Percentiles rank a stretch among this genome's conserved stretches.
phyloP scores from a whole-genome alignment of 2,113 vertebrate species.

The Chaetops frenatus region DNA sequence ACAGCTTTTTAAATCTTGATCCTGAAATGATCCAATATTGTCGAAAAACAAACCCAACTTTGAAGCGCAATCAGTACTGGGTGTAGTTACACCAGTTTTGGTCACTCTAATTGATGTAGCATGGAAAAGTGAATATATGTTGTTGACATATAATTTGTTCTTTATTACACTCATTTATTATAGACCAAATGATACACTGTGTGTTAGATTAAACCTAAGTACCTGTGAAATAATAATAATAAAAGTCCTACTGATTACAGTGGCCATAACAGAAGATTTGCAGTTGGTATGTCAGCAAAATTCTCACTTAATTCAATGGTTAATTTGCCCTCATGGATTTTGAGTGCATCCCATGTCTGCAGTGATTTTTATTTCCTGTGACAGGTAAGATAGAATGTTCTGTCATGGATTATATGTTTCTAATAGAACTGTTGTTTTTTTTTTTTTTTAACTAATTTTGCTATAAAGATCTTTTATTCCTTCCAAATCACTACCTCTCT shows the following conservation, averaged over 20 bases:
- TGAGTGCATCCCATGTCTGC: neutral
- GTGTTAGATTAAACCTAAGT: neutral
- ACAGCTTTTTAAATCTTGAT: conserved; percentile 72
- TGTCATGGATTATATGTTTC: neutral
- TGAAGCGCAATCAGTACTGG: conserved; percentile 87
- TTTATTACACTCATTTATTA: neutral
- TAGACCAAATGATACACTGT: neutral
- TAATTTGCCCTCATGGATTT: neutral
- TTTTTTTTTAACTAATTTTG: neutral
- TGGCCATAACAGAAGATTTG: neutral
- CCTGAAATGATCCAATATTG: conserved; percentile 75
- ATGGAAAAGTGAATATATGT: neutral
- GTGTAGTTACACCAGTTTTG: conserved; percentile 71
- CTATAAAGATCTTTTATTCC: neutral
- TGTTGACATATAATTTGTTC: neutral
- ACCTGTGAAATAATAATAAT: neutral
- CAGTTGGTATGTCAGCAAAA: neutral
- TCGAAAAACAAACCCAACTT: conserved; percentile 73
- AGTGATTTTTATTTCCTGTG: neutral
- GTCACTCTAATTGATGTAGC: neutral
- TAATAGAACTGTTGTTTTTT: neutral
- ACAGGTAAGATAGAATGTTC: neutral
- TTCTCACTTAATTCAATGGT: neutral
- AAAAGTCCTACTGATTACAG: neutral
- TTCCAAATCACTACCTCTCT: neutral